Conservation (phyloP, 2,888 invertebrate genomes). For the Megamerina dolium region DNA sequence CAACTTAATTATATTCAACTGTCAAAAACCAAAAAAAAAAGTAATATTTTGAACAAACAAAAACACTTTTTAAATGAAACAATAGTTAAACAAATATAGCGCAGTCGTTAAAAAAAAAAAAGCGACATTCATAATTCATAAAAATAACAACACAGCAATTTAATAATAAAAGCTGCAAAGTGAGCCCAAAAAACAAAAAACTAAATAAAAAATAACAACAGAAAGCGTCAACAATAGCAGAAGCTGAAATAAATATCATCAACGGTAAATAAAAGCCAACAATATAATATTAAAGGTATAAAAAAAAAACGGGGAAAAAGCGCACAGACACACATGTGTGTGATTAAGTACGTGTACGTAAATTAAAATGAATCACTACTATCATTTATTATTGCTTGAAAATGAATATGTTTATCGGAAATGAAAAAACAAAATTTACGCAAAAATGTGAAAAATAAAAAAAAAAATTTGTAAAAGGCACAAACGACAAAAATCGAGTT, state of each 20-base stretch:
- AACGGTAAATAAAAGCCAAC: conserved; percentile 1
- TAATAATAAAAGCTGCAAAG: background rate
- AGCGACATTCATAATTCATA: too few species aligned
- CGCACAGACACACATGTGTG: background rate
- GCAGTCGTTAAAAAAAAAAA: background rate
- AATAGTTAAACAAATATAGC: background rate
- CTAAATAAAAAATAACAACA: background rate
- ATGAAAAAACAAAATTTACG: too few species aligned
- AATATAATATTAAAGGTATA: background rate
- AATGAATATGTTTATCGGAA: too few species aligned
- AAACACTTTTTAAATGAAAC: background rate
- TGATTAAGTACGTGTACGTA: too few species aligned
- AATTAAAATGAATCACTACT: too few species aligned
- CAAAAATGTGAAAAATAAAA: too few species aligned
- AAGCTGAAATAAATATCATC: conserved; percentile 2
- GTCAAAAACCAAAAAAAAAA: conserved; percentile 1
- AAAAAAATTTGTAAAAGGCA: too few species aligned
- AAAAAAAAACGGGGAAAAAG: background rate
- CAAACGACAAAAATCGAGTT: too few species aligned
- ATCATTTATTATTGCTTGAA: too few species aligned
- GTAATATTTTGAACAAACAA: too few species aligned
- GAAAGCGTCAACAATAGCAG: background rate
- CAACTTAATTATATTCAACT: conserved; percentile 7
- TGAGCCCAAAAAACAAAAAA: background rate
- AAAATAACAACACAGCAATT: too few species aligned